Evolutionary conservation across 64 coral and sea anemone genomes (phyloP).

Genomic region (Montipora cactus): DNA sequence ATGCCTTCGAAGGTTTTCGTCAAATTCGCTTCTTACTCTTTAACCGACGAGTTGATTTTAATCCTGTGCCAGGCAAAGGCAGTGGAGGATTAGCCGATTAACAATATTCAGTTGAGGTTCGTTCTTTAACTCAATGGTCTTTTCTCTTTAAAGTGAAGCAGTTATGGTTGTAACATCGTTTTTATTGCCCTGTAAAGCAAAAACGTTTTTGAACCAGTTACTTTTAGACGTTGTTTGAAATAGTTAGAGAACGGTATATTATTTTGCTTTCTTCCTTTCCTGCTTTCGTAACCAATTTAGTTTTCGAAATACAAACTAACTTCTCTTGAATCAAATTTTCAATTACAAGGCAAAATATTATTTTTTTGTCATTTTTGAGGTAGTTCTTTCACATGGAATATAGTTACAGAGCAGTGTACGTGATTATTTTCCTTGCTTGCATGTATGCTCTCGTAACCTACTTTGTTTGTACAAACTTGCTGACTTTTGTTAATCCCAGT

Average conservation of each 20-base stretch:
- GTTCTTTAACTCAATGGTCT: neutral
- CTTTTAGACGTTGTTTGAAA: neutral
- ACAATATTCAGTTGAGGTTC: neutral
- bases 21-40: neutral
- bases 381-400: too few species aligned
- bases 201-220: neutral
- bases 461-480: neutral
- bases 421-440: too few species aligned
- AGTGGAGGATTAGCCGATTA: neutral
- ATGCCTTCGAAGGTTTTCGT: neutral
- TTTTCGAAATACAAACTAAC: neutral
- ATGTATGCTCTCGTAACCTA: too few species aligned
- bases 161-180: neutral
- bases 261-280: neutral
- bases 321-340: neutral
- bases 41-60: neutral
- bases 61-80: neutral
- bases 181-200: too few species aligned
- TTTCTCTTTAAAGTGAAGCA: neutral
- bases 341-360: too few species aligned
- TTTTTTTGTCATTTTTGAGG: too few species aligned
- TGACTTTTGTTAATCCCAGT: neutral
- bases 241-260: neutral
- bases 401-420: too few species aligned
- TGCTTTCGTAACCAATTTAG: neutral